A percentile compares a stretch with the other conserved stretches of the same genome.
Conservation (phyloP, 2,888 invertebrate species). For the Abscondita cerata region DNA sequence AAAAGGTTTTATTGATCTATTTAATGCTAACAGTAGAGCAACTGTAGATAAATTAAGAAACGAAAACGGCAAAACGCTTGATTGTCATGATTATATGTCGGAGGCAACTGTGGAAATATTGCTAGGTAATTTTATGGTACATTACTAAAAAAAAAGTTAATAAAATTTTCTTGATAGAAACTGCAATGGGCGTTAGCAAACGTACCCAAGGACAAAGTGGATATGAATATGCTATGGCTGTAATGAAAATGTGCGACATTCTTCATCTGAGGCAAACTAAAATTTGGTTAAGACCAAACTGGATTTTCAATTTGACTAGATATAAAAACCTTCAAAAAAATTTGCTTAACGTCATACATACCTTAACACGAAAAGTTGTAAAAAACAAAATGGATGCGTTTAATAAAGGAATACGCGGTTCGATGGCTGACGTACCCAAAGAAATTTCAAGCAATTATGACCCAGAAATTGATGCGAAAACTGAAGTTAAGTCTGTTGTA, state of each 20-base stretch:
- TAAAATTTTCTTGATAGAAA: constrained; percentile 64
- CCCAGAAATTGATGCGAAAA: constrained; percentile 45
- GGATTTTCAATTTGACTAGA: constrained; percentile 77
- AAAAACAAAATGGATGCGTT: constrained; percentile 68
- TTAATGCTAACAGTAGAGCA: constrained; percentile 80
- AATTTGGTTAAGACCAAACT: constrained; percentile 78
- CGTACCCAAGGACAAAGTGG: constrained; percentile 81
- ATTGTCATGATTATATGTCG: constrained; percentile 84
- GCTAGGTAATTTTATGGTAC: constrained; percentile 25
- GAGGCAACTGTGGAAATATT: constrained; percentile 85
- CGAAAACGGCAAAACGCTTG: constrained; percentile 73
- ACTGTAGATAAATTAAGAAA: constrained; percentile 76
- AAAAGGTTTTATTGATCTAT: constrained; percentile 84
- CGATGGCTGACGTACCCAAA: constrained; percentile 53
- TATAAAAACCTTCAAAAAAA: constrained; percentile 78
- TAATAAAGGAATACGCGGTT: constrained; percentile 59
- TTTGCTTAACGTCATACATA: constrained; percentile 78
- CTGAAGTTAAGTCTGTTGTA: constrained; percentile 59
- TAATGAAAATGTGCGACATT: constrained; percentile 90
- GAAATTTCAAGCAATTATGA: constrained; percentile 55
- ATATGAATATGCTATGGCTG: constrained; percentile 85
- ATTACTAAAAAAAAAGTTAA: neutral
- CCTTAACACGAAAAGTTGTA: constrained; percentile 77
- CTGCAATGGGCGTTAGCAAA: constrained; percentile 88
- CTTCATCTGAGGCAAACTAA: constrained; percentile 82